Evolutionary conservation across 2,113 vertebrate species (phyloP).

Genomic region (Podarcis muralis): DNA sequence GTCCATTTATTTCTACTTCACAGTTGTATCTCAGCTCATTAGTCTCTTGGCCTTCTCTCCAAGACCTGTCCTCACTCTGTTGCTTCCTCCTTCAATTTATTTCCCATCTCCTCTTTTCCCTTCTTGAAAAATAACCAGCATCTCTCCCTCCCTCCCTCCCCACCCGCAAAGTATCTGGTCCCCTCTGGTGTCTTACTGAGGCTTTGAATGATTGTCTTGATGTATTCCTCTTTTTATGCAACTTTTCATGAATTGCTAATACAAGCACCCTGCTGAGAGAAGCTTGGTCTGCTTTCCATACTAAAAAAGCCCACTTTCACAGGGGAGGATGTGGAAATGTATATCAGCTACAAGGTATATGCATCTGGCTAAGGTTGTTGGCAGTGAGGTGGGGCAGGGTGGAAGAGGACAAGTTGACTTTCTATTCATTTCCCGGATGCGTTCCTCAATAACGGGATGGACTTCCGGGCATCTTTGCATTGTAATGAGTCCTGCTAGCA

Average conservation of each 20-base stretch:
- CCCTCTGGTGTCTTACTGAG: slow-evolving; percentile 51
- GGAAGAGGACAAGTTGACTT: slow-evolving; percentile 16
- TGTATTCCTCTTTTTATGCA: slow-evolving; percentile 55
- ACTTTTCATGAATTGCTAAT: slow-evolving; percentile 68
- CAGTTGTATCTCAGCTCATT: not conserved
- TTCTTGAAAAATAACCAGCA: slow-evolving; percentile 46
- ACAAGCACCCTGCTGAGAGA: slow-evolving; percentile 61
- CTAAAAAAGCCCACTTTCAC: slow-evolving; percentile 71
- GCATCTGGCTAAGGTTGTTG: slow-evolving; percentile 58
- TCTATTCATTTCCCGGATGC: slow-evolving; percentile 62
- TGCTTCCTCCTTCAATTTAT: not conserved
- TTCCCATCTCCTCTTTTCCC: not conserved
- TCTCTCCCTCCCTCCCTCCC: slow-evolving; percentile 30
- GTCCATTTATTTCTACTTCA: not conserved
- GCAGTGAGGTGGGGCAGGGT: slow-evolving; percentile 21
- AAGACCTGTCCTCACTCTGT: not conserved
- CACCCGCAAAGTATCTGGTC: slow-evolving; percentile 30
- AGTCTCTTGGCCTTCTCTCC: not conserved
- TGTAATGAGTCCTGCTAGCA: not conserved
- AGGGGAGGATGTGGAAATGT: slow-evolving; percentile 68
- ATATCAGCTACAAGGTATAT: slow-evolving; percentile 49
- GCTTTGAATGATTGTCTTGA: slow-evolving; percentile 56
- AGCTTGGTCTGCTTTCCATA: slow-evolving; percentile 70
- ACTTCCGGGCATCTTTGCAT: slow-evolving; percentile 46
- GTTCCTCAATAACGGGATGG: slow-evolving; percentile 55